Evolutionary conservation across 2,797 vertebrate genomes (phyloP), one percentile per base, ranked within the genome.

Genomic region (Pampus argenteus): DNA sequence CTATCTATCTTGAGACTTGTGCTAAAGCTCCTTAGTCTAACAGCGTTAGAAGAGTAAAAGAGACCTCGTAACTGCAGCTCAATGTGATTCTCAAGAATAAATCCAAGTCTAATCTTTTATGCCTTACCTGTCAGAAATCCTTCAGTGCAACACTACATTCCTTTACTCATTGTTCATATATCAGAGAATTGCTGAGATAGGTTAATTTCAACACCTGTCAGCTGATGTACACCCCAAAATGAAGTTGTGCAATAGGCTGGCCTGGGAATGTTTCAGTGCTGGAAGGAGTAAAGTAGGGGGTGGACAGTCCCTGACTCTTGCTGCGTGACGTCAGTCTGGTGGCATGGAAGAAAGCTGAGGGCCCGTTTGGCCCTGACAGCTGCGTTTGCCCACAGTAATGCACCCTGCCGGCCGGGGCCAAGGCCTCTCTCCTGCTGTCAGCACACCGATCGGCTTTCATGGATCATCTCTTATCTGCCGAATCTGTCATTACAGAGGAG

Each of bases 401-500:
- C 78, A 89, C 90, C 90, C 86, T 82, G 85, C 82, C 68, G 84
- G 84, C 80, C 87, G 70, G 70, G 86, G 87, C 82, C 87, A 89
- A 91, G 93, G 90, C 91, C 85, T 79, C 82, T 86, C 90, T 88
- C 91, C 74, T 85, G 91, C 90, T 91, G 92, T 93, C 91, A 93
- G 89, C 90, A 87, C 76, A 86, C 79, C 79, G 92, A 89, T 94
- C 90, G 71, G 82, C 90, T 95, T 94, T 94, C 92, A 90, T 90
- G 86, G 91, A 92, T 89, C 88, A 93, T 88, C 89, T 90, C 86
- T 86, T 94, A 93, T 92, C 93, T 88, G 60, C 81, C 81, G 83
- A 94, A 94, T 93, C 90, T 93, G 94, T 95, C 92, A 93, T 90
- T 95, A 88, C 92, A 69, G 88, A 88, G 88, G 83, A 92, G 88